Evolutionary conservation across 2,888 invertebrate species (phyloP).

Genomic region (Slavum lentiscoides): DNA sequence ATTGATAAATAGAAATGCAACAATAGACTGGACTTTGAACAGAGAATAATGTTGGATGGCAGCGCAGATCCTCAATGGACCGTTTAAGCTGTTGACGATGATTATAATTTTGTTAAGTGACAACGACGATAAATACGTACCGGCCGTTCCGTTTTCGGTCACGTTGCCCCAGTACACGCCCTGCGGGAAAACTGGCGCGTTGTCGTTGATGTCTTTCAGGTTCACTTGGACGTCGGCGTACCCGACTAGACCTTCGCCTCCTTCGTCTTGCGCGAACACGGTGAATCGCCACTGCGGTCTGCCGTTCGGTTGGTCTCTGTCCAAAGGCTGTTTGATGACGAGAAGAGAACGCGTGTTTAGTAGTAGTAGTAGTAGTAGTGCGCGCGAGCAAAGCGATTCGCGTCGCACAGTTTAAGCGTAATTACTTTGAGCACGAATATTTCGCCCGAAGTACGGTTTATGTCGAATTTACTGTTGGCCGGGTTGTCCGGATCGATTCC

Average conservation of each 20-base stretch:
- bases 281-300: constrained; percentile 95
- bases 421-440: constrained; percentile 92
- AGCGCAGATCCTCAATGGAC: too few species aligned
- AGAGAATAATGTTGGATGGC: too few species aligned
- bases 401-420: not conserved
- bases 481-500: constrained; percentile 95
- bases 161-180: constrained; percentile 94
- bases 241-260: constrained; percentile 91
- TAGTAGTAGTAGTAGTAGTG: too few species aligned
- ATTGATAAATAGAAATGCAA: too few species aligned
- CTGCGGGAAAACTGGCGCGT: constrained; percentile 94
- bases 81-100: too few species aligned
- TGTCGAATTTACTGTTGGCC: constrained; percentile 93
- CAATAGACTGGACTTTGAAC: too few species aligned
- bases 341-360: not conserved
- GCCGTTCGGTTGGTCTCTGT: constrained; percentile 95
- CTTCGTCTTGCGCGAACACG: constrained; percentile 94
- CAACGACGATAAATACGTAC: constrained; percentile 58
- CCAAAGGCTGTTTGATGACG: constrained; percentile 71
- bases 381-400: not conserved
- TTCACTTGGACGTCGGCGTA: constrained; percentile 98
- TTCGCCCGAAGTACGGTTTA: constrained; percentile 92
- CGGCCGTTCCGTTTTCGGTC: constrained; percentile 91
- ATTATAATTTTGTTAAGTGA: too few species aligned
- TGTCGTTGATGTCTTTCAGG: constrained; percentile 96